phyloP scores from a whole-genome alignment of 2,113 vertebrate species.

The Lycaon pictus region DNA sequence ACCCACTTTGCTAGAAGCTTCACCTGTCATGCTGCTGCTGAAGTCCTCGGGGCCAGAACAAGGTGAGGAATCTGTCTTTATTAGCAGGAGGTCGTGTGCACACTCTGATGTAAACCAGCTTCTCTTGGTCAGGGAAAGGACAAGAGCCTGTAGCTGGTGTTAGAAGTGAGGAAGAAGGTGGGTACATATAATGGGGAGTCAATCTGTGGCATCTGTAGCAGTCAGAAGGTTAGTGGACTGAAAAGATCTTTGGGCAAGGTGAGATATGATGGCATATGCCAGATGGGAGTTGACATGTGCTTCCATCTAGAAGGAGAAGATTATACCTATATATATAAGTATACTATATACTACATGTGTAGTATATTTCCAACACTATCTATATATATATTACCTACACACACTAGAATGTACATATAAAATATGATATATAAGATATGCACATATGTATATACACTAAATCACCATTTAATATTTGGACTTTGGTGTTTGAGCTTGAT shows the following conservation, averaged over 20 bases:
- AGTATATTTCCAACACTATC: not conserved
- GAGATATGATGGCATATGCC: no score
- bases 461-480: not conserved
- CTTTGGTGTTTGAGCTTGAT: no score
- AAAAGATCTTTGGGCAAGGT: not conserved
- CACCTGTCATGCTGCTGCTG: not conserved
- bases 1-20: not conserved
- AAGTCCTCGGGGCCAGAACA: not conserved
- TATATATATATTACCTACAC: not conserved
- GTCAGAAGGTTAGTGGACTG: not conserved
- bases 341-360: no score
- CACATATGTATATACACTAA: no score
- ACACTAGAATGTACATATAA: not conserved
- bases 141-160: fast-evolving
- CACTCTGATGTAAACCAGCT: not conserved
- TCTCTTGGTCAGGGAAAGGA: not conserved
- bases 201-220: not conserved
- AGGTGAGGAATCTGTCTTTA: not conserved
- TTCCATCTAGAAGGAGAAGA: not conserved
- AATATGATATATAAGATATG: not conserved
- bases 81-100: not conserved
- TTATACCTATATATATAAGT: not conserved
- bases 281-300: not conserved
- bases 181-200: fast-evolving
- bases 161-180: not conserved